Conservation (phyloP, 2,888 invertebrate species). For the Drosophila kuntzei region DNA sequence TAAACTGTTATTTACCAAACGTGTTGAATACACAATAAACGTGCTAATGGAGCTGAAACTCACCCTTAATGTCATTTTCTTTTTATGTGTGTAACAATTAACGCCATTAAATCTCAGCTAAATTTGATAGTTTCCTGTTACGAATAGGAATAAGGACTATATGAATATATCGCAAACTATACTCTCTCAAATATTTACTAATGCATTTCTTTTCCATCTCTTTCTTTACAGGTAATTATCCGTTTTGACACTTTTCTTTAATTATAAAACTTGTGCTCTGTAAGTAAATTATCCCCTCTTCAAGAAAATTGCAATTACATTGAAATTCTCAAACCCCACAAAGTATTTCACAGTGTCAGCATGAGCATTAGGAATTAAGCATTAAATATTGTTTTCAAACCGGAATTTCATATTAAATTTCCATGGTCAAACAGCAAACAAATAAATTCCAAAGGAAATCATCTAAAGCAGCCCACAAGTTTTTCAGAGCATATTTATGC, state of each 20-base stretch:
- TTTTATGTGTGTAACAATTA: conserved; percentile 39
- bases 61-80: conserved; percentile 31
- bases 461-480: conserved; percentile 51
- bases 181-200: not conserved
- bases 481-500: conserved; percentile 53
- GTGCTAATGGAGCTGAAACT: conserved; percentile 16
- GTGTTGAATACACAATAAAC: conserved; percentile 40
- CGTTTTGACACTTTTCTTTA: conserved; percentile 12
- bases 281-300: conserved; percentile 74
- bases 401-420: conserved; percentile 62
- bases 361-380: conserved; percentile 12
- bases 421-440: conserved; percentile 24
- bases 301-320: conserved; percentile 43
- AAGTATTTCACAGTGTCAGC: conserved; percentile 20
- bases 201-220: conserved; percentile 27
- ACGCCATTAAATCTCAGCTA: conserved; percentile 32
- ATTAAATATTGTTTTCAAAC: conserved; percentile 45
- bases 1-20: conserved; percentile 31
- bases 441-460: conserved; percentile 51
- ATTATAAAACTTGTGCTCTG: conserved; percentile 67
- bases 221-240: conserved; percentile 78
- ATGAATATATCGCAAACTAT: not conserved
- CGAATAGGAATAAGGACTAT: not conserved
- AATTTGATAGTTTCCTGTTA: conserved; percentile 15
- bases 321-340: conserved; percentile 31